A percentile compares a stretch with the other conserved stretches of the same genome.
Conservation (phyloP, 2,113 vertebrate species). For the Potamarius usumacintae region DNA sequence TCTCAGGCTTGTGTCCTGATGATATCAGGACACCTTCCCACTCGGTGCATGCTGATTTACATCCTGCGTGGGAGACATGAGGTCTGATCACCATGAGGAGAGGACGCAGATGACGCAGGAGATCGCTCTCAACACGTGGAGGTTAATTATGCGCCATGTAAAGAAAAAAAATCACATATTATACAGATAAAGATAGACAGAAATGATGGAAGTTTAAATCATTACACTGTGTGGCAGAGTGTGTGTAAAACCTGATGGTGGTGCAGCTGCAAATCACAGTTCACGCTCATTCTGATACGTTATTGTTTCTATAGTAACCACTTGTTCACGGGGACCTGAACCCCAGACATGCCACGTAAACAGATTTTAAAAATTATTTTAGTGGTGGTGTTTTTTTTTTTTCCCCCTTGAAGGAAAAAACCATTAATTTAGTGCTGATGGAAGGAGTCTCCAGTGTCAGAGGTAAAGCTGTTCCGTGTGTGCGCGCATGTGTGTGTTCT, state of each 20-base stretch:
- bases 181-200: not conserved
- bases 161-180: not conserved
- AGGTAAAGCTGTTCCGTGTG: not conserved
- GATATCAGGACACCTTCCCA: not conserved
- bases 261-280: not conserved
- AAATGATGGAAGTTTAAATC: not conserved
- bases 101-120: not conserved
- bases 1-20: not conserved
- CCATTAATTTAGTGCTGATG: not conserved
- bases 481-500: not conserved
- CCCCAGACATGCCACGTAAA: not conserved
- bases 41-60: not conserved
- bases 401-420: not conserved
- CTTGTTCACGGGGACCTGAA: not conserved
- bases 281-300: not conserved
- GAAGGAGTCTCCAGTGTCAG: slow-evolving; percentile 21
- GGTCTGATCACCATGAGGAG: not conserved
- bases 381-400: not conserved
- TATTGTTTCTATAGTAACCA: not conserved
- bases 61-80: not conserved
- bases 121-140: not conserved
- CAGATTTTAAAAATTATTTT: not conserved
- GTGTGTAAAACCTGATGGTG: not conserved
- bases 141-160: not conserved
- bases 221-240: not conserved